Percentiles rank a stretch among this genome's conserved stretches.
These are phyloP conservation scores for Oncorhynchus keta DNA, from an alignment of 2,113 vertebrate species.

Conservation along the genomic window DNA sequence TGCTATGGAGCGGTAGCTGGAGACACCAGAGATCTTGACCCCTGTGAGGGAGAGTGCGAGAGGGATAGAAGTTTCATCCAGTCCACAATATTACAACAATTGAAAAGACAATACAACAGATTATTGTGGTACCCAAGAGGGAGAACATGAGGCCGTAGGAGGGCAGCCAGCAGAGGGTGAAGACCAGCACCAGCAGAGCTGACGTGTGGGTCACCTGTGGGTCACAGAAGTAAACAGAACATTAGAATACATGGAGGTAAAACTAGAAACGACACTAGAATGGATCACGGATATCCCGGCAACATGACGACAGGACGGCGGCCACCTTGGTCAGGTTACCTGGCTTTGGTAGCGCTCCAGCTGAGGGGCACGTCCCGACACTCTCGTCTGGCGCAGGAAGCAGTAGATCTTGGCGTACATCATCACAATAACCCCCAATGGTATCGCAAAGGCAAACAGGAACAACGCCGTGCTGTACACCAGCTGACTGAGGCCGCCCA, in stretches of 20 bases:
- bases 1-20: slow-evolving; percentile 37
- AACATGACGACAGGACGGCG: too few relatives aligned
- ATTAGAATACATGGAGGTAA: too few relatives aligned
- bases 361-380: slow-evolving; percentile 49
- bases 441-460: slow-evolving; percentile 69
- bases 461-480: slow-evolving; percentile 73
- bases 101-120: too few relatives aligned
- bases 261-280: too few relatives aligned
- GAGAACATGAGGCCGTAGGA: slow-evolving; percentile 76
- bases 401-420: slow-evolving; percentile 75
- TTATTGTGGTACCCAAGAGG: slow-evolving; percentile 16
- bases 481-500: slow-evolving; percentile 66
- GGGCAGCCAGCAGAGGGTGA: slow-evolving; percentile 77
- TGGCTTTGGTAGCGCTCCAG: slow-evolving; percentile 74
- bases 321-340: not conserved
- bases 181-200: slow-evolving; percentile 72
- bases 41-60: slow-evolving; percentile 25
- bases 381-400: slow-evolving; percentile 59
- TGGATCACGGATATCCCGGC: too few relatives aligned
- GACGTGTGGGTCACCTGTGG: slow-evolving; percentile 69
- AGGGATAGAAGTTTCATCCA: too few relatives aligned
- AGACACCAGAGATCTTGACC: not conserved
- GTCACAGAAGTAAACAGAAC: too few relatives aligned
- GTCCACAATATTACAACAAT: too few relatives aligned
- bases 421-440: slow-evolving; percentile 68